Conservation (phyloP, 2,113 vertebrate genomes). For the Zosterops pallidus region DNA sequence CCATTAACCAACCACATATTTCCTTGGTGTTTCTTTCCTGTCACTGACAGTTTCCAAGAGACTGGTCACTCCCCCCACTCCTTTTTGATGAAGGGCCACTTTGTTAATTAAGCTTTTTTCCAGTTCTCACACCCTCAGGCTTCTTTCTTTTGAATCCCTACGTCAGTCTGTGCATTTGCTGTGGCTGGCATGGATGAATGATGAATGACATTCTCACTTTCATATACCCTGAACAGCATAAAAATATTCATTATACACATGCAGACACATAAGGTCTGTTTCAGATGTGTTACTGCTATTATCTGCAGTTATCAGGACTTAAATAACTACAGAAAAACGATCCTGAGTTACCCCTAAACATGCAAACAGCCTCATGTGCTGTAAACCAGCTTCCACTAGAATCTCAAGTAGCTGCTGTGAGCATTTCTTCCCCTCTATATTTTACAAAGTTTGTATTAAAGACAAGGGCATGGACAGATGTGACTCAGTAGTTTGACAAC, state of each 20-base stretch:
- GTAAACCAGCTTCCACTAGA: not conserved
- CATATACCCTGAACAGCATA: not conserved
- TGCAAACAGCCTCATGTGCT: not conserved
- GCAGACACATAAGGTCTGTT: not conserved
- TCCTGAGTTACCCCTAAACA: not conserved
- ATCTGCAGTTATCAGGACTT: not conserved
- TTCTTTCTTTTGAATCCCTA: not conserved
- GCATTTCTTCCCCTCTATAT: not conserved
- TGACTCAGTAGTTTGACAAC: not conserved
- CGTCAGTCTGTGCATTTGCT: not conserved
- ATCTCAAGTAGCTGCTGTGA: not conserved
- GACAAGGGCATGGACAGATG: rapidly evolving
- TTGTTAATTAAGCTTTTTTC: conserved; percentile 35
- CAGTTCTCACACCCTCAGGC: conserved; percentile 10
- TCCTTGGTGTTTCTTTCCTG: conserved; percentile 16
- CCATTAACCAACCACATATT: not conserved
- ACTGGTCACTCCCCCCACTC: not conserved
- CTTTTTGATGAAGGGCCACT: conserved; percentile 20
- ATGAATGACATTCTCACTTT: not conserved
- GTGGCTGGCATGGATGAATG: not conserved
- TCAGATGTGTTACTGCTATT: not conserved
- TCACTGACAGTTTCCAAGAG: conserved; percentile 19
- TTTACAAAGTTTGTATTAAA: not conserved
- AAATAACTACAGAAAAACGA: not conserved
- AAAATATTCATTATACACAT: not conserved